Evolutionary conservation across 2,888 invertebrate genomes (phyloP).

Genomic region (Bibio marci): DNA sequence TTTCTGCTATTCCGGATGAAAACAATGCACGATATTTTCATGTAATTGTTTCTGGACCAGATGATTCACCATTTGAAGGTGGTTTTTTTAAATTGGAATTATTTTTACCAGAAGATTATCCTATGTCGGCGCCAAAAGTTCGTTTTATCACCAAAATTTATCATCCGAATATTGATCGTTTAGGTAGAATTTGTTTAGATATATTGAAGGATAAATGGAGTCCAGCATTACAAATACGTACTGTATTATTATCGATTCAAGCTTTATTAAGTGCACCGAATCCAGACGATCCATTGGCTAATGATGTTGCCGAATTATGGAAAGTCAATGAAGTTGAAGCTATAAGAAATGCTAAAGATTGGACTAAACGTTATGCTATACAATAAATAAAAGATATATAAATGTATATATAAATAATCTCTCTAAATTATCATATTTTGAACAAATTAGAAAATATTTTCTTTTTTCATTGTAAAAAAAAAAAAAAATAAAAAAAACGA

Average conservation of each 20-base stretch:
- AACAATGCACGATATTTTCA: constrained; percentile 96
- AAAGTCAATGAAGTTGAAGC: constrained; percentile 97
- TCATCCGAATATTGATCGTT: constrained; percentile 99
- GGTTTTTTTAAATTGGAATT: constrained; percentile 97
- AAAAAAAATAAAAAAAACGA: no score
- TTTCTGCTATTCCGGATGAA: constrained; percentile 93
- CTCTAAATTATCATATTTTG: no score
- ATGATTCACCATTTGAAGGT: constrained; percentile 96
- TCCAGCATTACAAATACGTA: constrained; percentile 98
- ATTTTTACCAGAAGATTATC: constrained; percentile 99
- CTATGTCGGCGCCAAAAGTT: constrained; percentile 99
- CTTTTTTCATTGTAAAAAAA: no score
- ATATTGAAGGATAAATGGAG: constrained; percentile 99
- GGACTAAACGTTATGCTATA: constrained; percentile 92
- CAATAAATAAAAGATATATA: no score
- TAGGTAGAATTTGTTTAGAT: constrained; percentile 98
- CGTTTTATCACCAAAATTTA: constrained; percentile 99
- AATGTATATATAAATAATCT: no score
- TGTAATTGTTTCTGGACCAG: constrained; percentile 90
- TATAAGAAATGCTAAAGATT: constrained; percentile 88
- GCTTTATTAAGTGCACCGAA: constrained; percentile 97
- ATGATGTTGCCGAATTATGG: constrained; percentile 99
- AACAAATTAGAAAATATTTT: no score
- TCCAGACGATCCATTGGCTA: constrained; percentile 96
- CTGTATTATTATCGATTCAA: constrained; percentile 95